Percentiles rank a stretch among this genome's conserved stretches.
phyloP scores from a whole-genome alignment of 2,113 vertebrate species.

The Todiramphus saurophagus region DNA sequence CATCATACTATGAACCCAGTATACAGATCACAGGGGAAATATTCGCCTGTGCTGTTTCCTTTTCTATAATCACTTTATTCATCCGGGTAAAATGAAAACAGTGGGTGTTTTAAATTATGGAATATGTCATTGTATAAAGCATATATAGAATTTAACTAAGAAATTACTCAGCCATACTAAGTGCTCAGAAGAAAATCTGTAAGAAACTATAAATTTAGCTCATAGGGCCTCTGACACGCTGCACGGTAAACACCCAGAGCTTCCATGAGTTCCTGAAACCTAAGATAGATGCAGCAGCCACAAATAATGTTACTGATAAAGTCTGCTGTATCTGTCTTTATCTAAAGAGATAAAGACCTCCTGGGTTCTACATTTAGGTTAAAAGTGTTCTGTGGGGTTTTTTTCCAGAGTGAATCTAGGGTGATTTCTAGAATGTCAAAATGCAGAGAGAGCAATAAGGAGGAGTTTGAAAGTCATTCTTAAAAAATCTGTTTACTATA shows the following conservation, averaged over 20 bases:
- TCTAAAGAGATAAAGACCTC: neutral
- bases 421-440: neutral
- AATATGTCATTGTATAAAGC: neutral
- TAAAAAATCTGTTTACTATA: neutral
- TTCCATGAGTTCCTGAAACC: neutral
- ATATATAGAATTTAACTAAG: neutral
- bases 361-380: neutral
- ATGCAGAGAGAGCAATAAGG: neutral
- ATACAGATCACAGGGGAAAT: neutral
- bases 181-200: neutral
- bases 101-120: neutral
- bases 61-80: neutral
- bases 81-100: neutral
- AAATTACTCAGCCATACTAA: neutral
- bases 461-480: neutral
- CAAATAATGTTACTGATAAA: neutral
- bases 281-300: neutral
- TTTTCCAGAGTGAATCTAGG: neutral
- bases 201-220: neutral
- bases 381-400: neutral
- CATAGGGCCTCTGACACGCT: neutral
- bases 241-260: neutral
- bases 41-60: neutral
- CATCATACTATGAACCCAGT: neutral
- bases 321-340: neutral